phyloP scores from a whole-genome alignment of 92 coral and sea anemone species.

The Epizoanthus scotinus region DNA sequence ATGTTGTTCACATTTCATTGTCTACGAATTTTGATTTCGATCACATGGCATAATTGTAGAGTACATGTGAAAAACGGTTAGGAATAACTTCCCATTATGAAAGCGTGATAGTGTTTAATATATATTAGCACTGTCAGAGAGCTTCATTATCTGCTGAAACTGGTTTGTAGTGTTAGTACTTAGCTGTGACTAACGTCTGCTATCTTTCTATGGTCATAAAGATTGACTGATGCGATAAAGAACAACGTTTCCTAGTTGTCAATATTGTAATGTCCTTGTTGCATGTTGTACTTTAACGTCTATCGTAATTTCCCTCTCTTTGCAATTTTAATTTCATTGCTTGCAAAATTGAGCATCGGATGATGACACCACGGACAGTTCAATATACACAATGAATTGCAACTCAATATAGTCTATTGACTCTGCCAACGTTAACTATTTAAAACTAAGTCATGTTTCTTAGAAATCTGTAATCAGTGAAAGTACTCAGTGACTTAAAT shows the following conservation, averaged over 20 bases:
- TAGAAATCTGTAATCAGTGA: constrained; percentile 9
- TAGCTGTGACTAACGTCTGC: not conserved
- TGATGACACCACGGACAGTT: too few species aligned
- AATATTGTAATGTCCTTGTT: not conserved
- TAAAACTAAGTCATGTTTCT: not conserved
- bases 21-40: too few species aligned
- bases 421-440: too few species aligned
- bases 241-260: constrained; percentile 12
- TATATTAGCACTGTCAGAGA: not conserved
- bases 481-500: not conserved
- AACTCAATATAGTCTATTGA: too few species aligned
- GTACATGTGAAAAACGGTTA: too few species aligned
- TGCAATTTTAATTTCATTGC: not conserved
- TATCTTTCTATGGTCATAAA: constrained; percentile 7
- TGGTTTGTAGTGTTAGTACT: not conserved
- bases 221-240: constrained; percentile 1
- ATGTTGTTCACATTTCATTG: too few species aligned
- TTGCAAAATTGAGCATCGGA: too few species aligned
- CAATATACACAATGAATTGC: too few species aligned
- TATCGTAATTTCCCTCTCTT: not conserved
- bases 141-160: not conserved
- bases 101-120: too few species aligned
- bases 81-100: too few species aligned
- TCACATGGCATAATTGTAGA: too few species aligned
- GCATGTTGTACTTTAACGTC: not conserved